Conservation (phyloP, 1,140 invertebrate species). For the Papilio glaucus region DNA sequence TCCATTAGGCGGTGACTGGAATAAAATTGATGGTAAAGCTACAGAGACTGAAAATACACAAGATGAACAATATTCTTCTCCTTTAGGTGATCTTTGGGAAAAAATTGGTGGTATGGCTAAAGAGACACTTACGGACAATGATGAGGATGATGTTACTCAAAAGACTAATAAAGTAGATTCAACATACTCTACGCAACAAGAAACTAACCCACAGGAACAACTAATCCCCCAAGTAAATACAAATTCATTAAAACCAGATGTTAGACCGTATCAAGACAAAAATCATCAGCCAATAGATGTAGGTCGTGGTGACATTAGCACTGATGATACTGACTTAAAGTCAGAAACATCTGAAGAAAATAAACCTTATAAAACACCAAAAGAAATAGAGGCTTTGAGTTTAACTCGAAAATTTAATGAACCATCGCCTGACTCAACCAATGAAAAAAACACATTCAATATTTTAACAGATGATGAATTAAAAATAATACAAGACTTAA, state of each 20-base stretch:
- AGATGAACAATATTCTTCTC: conserved; percentile 23
- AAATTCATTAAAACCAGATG: conserved; percentile 29
- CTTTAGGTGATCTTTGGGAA: conserved; percentile 44
- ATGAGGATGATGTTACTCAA: conserved; percentile 15
- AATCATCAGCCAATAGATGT: conserved; percentile 39
- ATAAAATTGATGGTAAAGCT: conserved; percentile 40
- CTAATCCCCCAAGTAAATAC: conserved; percentile 21
- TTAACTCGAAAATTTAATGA: conserved; percentile 29
- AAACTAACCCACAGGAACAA: conserved; percentile 39
- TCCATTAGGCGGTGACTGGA: conserved; percentile 40
- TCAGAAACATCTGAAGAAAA: conserved; percentile 14
- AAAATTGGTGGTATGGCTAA: conserved; percentile 42
- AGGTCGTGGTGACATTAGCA: conserved; percentile 56
- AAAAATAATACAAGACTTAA: conserved; percentile 25
- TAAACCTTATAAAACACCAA: conserved; percentile 44
- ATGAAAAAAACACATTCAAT: conserved; percentile 13
- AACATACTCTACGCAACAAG: conserved; percentile 34
- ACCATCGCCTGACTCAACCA: conserved; percentile 1
- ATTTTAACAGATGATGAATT: conserved; percentile 10
- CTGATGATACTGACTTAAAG: conserved; percentile 45
- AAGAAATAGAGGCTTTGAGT: conserved; percentile 51
- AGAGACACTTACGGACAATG: conserved; percentile 17
- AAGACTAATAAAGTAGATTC: conserved; percentile 14
- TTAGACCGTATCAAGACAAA: not conserved
- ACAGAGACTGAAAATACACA: conserved; percentile 11